These are phyloP conservation scores for Eupristina koningsbergeri DNA, from an alignment of 1,140 invertebrate genomes.

Conservation along the genomic window DNA sequence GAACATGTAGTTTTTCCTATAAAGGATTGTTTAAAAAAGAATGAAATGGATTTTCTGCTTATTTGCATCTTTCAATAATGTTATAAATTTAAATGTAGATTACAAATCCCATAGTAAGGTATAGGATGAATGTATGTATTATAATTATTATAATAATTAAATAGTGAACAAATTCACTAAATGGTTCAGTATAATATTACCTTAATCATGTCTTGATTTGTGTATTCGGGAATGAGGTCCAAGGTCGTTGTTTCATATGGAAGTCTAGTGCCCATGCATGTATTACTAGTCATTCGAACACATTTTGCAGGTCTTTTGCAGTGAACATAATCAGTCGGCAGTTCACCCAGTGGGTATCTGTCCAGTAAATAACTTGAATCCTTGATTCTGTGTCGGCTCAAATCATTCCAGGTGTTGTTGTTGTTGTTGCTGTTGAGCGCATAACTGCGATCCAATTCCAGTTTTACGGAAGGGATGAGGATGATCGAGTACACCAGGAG, in stretches of 20 bases:
- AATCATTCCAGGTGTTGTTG: slow-evolving; percentile 61
- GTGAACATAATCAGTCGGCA: slow-evolving; percentile 61
- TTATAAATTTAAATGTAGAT: too few species aligned
- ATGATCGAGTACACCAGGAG: slow-evolving; percentile 24
- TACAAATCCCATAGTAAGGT: too few species aligned
- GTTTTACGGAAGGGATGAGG: slow-evolving; percentile 8
- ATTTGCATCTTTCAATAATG: too few species aligned
- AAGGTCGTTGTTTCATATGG: slow-evolving; percentile 84
- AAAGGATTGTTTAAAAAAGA: slow-evolving; percentile 57
- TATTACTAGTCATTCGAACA: slow-evolving; percentile 76
- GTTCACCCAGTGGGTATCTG: slow-evolving; percentile 60
- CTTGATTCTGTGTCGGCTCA: slow-evolving; percentile 59
- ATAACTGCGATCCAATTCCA: slow-evolving; percentile 58
- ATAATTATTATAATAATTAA: too few species aligned
- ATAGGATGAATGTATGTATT: too few species aligned
- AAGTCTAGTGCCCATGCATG: slow-evolving; percentile 84
- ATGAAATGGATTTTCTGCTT: too few species aligned
- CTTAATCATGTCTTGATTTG: slow-evolving; percentile 78
- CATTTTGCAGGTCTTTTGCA: slow-evolving; percentile 79
- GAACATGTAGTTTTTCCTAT: slow-evolving; percentile 82
- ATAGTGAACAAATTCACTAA: too few species aligned
- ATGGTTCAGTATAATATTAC: slow-evolving; percentile 58
- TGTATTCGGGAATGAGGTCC: slow-evolving; percentile 81
- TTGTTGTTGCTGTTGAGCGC: slow-evolving; percentile 55
- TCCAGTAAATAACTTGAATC: slow-evolving; percentile 62